Evolutionary conservation across 2,888 invertebrate genomes (phyloP).

Genomic region (Metellina segmentata): DNA sequence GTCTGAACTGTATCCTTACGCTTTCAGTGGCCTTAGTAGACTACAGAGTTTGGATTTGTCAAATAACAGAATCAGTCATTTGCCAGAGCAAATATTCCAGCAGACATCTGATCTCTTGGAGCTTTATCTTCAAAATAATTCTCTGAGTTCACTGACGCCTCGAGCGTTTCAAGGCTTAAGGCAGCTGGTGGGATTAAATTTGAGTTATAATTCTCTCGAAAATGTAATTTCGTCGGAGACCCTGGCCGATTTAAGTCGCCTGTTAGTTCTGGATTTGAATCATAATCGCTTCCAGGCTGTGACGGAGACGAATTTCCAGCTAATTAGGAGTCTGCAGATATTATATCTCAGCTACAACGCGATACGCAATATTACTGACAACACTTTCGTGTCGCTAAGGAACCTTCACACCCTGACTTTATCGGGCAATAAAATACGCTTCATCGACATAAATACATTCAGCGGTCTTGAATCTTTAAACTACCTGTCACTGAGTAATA

Average conservation of each 20-base stretch:
- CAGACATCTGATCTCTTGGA: conserved; percentile 89
- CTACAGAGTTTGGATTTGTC: conserved; percentile 92
- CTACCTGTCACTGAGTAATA: conserved; percentile 91
- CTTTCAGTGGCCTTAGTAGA: conserved; percentile 89
- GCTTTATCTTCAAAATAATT: conserved; percentile 94
- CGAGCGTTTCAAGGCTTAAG: conserved; percentile 85
- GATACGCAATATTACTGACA: conserved; percentile 90
- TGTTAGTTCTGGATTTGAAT: conserved; percentile 92
- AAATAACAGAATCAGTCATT: conserved; percentile 89
- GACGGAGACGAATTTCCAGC: conserved; percentile 91
- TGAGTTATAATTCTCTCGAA: conserved; percentile 87
- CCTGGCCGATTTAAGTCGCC: conserved; percentile 92
- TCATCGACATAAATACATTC: conserved; percentile 91
- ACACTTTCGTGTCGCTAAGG: conserved; percentile 94
- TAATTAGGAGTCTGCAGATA: conserved; percentile 91
- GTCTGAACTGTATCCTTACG: conserved; percentile 85
- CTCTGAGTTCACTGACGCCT: conserved; percentile 91
- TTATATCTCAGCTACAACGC: conserved; percentile 92
- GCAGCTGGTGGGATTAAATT: conserved; percentile 84
- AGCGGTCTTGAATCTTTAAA: conserved; percentile 94
- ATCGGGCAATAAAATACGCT: conserved; percentile 91
- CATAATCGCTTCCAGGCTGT: conserved; percentile 90
- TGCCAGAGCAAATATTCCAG: conserved; percentile 91
- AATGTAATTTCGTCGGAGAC: conserved; percentile 91
- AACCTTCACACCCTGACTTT: conserved; percentile 93